Conservation (phyloP, 2,888 invertebrate species). For the Sabatieria punctata region DNA sequence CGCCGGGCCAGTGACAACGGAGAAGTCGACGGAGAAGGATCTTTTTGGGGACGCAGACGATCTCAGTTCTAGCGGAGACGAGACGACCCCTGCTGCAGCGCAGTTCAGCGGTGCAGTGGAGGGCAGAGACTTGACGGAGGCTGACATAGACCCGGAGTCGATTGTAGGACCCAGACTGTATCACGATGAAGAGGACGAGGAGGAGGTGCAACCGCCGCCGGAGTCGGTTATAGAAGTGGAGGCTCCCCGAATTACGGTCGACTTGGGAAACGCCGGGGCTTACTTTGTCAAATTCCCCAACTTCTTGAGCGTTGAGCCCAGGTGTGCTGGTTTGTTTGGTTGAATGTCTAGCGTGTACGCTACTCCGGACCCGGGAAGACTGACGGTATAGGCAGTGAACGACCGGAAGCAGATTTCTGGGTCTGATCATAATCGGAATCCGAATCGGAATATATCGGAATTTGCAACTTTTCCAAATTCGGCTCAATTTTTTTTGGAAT, state of each 20-base stretch:
- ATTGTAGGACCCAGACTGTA: no score
- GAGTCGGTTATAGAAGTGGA: slow-evolving; percentile 91
- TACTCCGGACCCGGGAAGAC: no score
- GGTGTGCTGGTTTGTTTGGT: slow-evolving; percentile 21
- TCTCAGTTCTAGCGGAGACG: slow-evolving; percentile 1
- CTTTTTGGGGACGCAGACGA: slow-evolving; percentile 6
- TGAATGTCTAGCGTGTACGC: not conserved
- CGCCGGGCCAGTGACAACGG: no score
- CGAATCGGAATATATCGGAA: no score
- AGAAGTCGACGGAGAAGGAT: not conserved
- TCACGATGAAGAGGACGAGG: slow-evolving; percentile 1
- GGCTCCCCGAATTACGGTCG: slow-evolving; percentile 82
- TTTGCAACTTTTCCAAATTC: no score
- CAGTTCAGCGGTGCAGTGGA: no score
- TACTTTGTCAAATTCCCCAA: slow-evolving; percentile 95
- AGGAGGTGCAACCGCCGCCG: slow-evolving; percentile 41
- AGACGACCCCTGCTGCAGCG: not conserved
- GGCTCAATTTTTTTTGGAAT: no score
- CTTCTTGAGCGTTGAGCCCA: slow-evolving; percentile 88
- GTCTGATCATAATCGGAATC: no score
- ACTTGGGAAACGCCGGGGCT: slow-evolving; percentile 63
- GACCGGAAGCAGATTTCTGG: no score
- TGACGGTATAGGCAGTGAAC: no score
- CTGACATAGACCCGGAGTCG: no score
- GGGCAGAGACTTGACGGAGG: no score